A percentile compares a stretch with the other conserved stretches of the same genome.
Evolutionary conservation across 2,888 invertebrate genomes (phyloP).

Genomic region (Tuberolachnus salignus): DNA sequence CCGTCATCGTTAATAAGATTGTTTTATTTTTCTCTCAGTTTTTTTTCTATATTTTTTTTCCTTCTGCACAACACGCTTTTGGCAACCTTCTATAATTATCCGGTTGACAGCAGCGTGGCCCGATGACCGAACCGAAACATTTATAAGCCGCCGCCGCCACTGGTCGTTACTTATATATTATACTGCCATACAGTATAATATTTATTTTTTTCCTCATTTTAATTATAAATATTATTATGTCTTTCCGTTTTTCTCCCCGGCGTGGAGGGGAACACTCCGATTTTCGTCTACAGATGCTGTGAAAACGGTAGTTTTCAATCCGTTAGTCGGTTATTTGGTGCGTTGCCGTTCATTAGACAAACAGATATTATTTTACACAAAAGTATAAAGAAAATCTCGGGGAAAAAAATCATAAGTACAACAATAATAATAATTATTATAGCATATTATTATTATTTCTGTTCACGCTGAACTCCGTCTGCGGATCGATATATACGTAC

Average conservation of each 20-base stretch:
- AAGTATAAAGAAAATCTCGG: background rate
- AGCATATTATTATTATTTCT: no score
- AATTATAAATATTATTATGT: slow-evolving; percentile 50
- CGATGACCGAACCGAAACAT: slow-evolving; percentile 49
- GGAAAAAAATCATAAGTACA: background rate
- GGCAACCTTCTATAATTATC: slow-evolving; percentile 52
- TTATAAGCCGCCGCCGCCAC: slow-evolving; percentile 22
- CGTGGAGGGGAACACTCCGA: slow-evolving; percentile 32
- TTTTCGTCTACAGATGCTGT: slow-evolving; percentile 30
- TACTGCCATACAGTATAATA: background rate
- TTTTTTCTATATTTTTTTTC: background rate
- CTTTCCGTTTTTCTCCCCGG: slow-evolving; percentile 18
- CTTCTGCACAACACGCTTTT: slow-evolving; percentile 6
- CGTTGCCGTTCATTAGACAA: slow-evolving; percentile 32
- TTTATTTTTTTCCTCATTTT: slow-evolving; percentile 54
- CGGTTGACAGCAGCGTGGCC: slow-evolving; percentile 41
- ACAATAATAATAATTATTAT: background rate
- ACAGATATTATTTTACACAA: slow-evolving; percentile 11
- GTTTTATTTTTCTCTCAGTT: background rate
- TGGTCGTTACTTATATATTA: slow-evolving; percentile 29
- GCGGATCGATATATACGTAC: no score
- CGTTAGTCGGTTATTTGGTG: slow-evolving; percentile 28
- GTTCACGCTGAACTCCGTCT: no score
- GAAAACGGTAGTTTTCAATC: slow-evolving; percentile 29
- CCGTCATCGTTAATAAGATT: slow-evolving; percentile 32